Evolutionary conservation across 2,797 vertebrate genomes (phyloP), one percentile per base, ranked within the genome.

Genomic region (Schizothorax lantsangensis): DNA sequence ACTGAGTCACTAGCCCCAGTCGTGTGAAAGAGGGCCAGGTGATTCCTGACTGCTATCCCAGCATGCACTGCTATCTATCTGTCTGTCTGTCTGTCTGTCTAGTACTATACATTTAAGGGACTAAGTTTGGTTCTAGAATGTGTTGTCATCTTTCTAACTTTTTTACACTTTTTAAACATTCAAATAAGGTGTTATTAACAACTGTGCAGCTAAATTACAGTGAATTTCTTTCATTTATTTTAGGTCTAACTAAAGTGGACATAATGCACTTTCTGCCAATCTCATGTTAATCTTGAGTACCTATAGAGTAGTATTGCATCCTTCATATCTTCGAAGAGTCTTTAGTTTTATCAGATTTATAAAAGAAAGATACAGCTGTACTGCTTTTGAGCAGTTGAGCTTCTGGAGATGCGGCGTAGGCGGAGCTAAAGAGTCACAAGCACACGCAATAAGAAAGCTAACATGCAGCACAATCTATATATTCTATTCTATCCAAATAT

Each of bases 1-100:
- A 43, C 87, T 84, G 73, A 83, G 87, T 75, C 52, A 30, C 77
- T 72, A 38, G 68, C 59, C 82, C 73, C 72, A 52, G 19, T 84
- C 73, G 9, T 71, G 23, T 84, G 72, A 64, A 69, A 38, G 75
- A 86, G 86, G 54, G 79, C 40, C 49, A 79, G 68, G 68, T 23
- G 15, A 54, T 47, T 83, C 38, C 52, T 43, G 66, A 17, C 68
- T 73, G 36, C 7, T n/a, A n/a, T 64, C 40, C 72, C 57, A 66
- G 30, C 43, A 66, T 77, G 74, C 47, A 69, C 33, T 14, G 19
- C 45, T 19, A 0, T 49, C 45, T 6, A 1, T 74, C 43, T 6
- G 4, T 45, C 43, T 0, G 45, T 47, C 45, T 47, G 12, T 47
- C 45, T 45, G 43, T 45, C 43, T 45, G 9, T 45, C 10, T 47